Base-by-base conservation (phyloP, 2,113 vertebrate species). In the Scomber japonicus region DNA sequence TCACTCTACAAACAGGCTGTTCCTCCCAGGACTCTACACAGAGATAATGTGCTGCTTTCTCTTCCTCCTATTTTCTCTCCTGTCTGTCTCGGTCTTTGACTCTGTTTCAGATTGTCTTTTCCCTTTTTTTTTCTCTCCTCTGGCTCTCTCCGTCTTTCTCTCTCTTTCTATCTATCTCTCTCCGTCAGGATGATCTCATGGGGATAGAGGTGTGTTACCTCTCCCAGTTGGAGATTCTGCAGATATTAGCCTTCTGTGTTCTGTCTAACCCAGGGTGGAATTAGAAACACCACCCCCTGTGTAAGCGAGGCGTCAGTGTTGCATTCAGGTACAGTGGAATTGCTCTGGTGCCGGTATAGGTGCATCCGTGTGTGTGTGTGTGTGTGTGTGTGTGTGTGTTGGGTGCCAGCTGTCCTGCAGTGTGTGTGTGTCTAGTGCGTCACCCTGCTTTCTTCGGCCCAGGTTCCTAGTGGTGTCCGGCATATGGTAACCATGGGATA, bases 401-500 rank as follows among this genome's bases (percentile, higher is more conserved):
- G 64, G 62, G 76, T 85, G 91, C 92, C 93, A 94, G 89, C 75
- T 75, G 60, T 81, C 94, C 91, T 75, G 89, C 82, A 11, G 94
- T 55, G 90, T 66, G 74, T 83, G 85, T 83, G 89, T 90, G 85
- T 91, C 74, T 87, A 92, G 84, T 94, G 90, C 92, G 91, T 95
- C 95, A 95, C 86, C 88, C 81, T 81, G 82, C 87, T 83, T 92
- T 91, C 87, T 86, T 80, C 45, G 75, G 88, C 89, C 89, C 91
- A 71, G 87, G 83, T 90, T 89, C 88, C 92, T 89, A 81, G 92
- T 90, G 87, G 86, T 87, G 90, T 87, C 75, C 74, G 87, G 90
- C 95, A 95, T 95, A 95, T 95, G 94, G 93, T 92, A 90, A 92
- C 90, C 91, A 92, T 92, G 88, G 91, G 91, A 93, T 86, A 87